Percentiles rank a stretch among this genome's conserved stretches.
Evolutionary conservation across 23 tunicate genomes (phyloP).

Genomic region (Corella eumyota): DNA sequence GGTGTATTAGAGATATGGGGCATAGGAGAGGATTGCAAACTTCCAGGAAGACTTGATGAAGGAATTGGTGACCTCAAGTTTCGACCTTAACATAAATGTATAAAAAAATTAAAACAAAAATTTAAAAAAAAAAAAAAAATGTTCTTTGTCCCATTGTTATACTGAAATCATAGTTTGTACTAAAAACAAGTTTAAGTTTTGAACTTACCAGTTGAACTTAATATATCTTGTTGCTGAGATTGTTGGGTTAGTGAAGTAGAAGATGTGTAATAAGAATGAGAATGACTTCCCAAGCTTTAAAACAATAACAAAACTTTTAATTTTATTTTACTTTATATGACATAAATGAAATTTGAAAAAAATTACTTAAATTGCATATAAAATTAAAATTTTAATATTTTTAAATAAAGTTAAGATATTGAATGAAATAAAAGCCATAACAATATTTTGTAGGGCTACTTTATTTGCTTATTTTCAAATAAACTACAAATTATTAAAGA

Average conservation of each 20-base stretch:
- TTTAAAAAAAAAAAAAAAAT: too few relatives aligned
- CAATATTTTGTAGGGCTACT: too few relatives aligned
- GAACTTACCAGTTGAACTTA: conserved; percentile 34
- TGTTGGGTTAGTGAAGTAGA: conserved; percentile 30
- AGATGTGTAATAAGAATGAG: conserved; percentile 54
- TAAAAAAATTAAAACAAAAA: not conserved
- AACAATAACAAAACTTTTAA: too few relatives aligned
- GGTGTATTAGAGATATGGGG: conserved; percentile 62
- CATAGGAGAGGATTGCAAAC: conserved; percentile 41
- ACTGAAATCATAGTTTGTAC: not conserved
- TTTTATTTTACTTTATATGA: not conserved
- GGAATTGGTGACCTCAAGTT: conserved; percentile 65
- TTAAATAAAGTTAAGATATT: too few relatives aligned
- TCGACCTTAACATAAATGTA: conserved; percentile 27
- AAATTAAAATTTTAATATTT: not conserved
- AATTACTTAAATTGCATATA: too few relatives aligned
- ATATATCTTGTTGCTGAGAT: conserved; percentile 27
- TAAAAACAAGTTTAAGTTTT: not conserved
- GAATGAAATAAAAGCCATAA: too few relatives aligned
- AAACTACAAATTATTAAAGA: too few relatives aligned
- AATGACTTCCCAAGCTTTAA: conserved; percentile 9
- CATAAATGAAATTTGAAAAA: not conserved
- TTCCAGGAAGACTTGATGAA: conserved; percentile 26
- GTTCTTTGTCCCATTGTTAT: not conserved
- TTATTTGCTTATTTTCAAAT: too few relatives aligned